phyloP scores from a whole-genome alignment of 2,797 vertebrate genomes.

The Discoglossus pictus region DNA sequence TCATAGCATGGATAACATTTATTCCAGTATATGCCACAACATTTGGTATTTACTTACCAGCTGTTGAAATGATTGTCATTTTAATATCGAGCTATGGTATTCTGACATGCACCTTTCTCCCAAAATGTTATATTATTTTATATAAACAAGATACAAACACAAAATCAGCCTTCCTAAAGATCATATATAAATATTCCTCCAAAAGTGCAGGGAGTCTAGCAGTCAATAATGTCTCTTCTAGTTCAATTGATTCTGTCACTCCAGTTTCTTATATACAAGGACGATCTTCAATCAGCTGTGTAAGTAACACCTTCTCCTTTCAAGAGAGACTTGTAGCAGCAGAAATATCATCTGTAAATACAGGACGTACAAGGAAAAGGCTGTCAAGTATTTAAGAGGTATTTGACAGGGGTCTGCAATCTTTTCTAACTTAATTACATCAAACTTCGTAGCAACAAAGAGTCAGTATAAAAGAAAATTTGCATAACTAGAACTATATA shows the following conservation, averaged over 20 bases:
- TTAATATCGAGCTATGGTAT: constrained; percentile 88
- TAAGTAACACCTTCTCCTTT: constrained; percentile 55
- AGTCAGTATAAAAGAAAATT: too few relatives aligned
- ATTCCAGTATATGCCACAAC: constrained; percentile 82
- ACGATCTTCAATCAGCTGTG: constrained; percentile 48
- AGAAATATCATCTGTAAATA: constrained; percentile 30
- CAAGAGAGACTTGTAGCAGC: constrained; percentile 46
- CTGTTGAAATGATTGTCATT: constrained; percentile 87
- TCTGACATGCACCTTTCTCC: constrained; percentile 83
- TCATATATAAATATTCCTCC: constrained; percentile 77
- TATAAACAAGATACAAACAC: constrained; percentile 85
- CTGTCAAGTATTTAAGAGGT: constrained; percentile 71
- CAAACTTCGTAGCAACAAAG: too few relatives aligned
- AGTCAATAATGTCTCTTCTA: constrained; percentile 63
- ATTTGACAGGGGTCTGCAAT: too few relatives aligned
- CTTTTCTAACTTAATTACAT: too few relatives aligned
- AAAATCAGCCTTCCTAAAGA: constrained; percentile 79
- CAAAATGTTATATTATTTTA: constrained; percentile 86
- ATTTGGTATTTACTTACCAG: constrained; percentile 79
- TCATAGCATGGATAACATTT: constrained; percentile 87
- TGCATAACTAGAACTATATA: too few relatives aligned
- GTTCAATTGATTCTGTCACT: constrained; percentile 44
- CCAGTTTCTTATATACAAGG: not conserved
- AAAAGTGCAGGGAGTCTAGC: constrained; percentile 62
- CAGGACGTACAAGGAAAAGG: constrained; percentile 59